Evolutionary conservation across 2,113 vertebrate genomes (phyloP).

Genomic region (Passer domesticus): DNA sequence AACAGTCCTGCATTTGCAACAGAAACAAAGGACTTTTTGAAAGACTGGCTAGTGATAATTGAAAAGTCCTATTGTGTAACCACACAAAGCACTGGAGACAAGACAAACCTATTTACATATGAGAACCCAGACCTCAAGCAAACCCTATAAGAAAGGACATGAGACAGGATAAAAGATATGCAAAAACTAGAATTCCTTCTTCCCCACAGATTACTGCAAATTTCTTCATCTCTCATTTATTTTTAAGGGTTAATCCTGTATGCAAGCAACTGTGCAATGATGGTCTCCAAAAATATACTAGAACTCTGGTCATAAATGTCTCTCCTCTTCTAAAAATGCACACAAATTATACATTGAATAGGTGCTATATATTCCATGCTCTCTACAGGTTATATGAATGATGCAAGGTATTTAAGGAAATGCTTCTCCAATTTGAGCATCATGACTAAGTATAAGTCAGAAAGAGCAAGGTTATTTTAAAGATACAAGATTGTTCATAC

Average conservation of each 20-base stretch:
- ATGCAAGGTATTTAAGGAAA: background rate
- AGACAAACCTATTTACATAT: conserved; percentile 36
- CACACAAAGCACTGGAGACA: conserved; percentile 17
- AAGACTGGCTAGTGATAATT: background rate
- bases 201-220: background rate
- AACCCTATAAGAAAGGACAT: background rate
- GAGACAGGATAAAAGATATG: background rate
- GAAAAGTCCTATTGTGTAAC: conserved; percentile 1
- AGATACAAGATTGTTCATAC: background rate
- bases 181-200: background rate
- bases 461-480: background rate
- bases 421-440: background rate
- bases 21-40: conserved; percentile 46
- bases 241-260: background rate
- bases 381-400: background rate
- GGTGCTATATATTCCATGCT: background rate
- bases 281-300: background rate
- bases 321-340: background rate
- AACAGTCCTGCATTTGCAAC: conserved; percentile 2
- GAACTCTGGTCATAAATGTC: background rate
- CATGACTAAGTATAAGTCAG: background rate
- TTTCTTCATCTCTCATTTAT: background rate
- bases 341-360: background rate
- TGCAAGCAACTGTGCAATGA: background rate
- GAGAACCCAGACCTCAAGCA: background rate